Percentiles rank a stretch among this genome's conserved stretches.
Conservation (phyloP, 2,888 invertebrate genomes). For the Coleophora flavipennella region DNA sequence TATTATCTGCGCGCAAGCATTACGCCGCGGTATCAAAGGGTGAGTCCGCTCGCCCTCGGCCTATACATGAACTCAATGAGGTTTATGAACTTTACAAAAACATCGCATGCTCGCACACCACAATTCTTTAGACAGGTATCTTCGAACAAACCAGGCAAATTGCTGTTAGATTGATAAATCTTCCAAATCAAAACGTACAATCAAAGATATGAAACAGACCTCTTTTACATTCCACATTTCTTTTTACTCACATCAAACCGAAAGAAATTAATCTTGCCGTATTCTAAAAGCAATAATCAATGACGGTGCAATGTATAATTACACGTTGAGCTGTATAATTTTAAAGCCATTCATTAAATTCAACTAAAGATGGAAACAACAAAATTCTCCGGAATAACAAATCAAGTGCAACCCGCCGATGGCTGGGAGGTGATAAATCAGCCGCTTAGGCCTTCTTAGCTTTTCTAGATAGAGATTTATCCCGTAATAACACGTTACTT, state of each 20-base stretch:
- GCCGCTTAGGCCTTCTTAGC: slow-evolving; percentile 71
- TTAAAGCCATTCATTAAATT: slow-evolving; percentile 65
- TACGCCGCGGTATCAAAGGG: slow-evolving; percentile 53
- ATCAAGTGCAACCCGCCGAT: slow-evolving; percentile 60
- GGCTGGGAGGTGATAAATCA: slow-evolving; percentile 61
- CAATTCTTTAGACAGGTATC: slow-evolving; percentile 14
- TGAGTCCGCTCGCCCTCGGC: slow-evolving; percentile 35
- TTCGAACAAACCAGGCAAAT: background rate
- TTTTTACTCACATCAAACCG: slow-evolving; percentile 12
- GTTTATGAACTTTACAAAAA: slow-evolving; percentile 12
- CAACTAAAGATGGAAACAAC: slow-evolving; percentile 65
- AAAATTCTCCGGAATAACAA: slow-evolving; percentile 56
- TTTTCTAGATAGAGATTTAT: slow-evolving; percentile 74
- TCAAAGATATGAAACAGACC: background rate
- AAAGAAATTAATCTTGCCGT: slow-evolving; percentile 42
- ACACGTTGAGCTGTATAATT: slow-evolving; percentile 58
- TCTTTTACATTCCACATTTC: slow-evolving; percentile 7
- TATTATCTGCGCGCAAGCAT: slow-evolving; percentile 60
- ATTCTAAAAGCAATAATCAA: slow-evolving; percentile 61
- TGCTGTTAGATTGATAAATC: slow-evolving; percentile 1
- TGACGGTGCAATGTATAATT: slow-evolving; percentile 54
- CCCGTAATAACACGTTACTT: slow-evolving; percentile 71
- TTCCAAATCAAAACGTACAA: too few relatives aligned
- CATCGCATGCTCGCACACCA: slow-evolving; percentile 15
- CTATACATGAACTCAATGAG: slow-evolving; percentile 17